Base-by-base conservation (phyloP, 2,113 vertebrate genomes). In the Corythornis cristatus region DNA sequence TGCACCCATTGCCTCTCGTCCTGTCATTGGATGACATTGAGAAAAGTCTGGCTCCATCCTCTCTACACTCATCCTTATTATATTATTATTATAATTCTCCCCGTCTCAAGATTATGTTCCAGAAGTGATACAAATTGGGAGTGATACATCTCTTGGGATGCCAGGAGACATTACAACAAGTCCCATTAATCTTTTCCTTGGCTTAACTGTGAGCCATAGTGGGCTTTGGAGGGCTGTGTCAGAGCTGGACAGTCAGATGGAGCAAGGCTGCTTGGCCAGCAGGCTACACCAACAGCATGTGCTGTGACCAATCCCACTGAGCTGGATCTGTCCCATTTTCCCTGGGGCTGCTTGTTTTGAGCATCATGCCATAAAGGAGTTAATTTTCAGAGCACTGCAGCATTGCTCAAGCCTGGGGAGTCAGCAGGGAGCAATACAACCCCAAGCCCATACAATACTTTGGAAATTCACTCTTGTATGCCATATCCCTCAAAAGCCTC, bases 341-440 rank as follows among this genome's bases (percentile, higher is more conserved):
- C 85, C 84, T 73, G 60, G 89, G 71, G 84, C 62, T 0, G 1
- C 1, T 0, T 12, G 2, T 50, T 71, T 83, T 64, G 60, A 94
- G 88, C 0, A 0, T 31, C 0, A 0, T 15, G 75, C 33, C 31
- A 3, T 81, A 91, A 73, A 91, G 72, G 82, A 89, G 94, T 88
- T 88, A 23, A 81, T 83, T 95, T 91, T 33, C 72, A 42, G 60
- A 77, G 84, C 37, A 65, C 21, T 83, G 78, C 86, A 94, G 71
- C 37, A 28, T 35, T 40, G 57, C 4, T 7, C 0, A 2, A 92
- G 70, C 65, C 75, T 8, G 1, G 53, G 79, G 72, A 72, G 70
- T 89, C 91, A 93, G 61, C 68, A 89, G 91, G 95, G 87, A 96
- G 87, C 76, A 89, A 54, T 81, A 86, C 68, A 96, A 77, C 28